phyloP scores from a whole-genome alignment of 2,888 invertebrate species.

The Lampropteryx suffumata region DNA sequence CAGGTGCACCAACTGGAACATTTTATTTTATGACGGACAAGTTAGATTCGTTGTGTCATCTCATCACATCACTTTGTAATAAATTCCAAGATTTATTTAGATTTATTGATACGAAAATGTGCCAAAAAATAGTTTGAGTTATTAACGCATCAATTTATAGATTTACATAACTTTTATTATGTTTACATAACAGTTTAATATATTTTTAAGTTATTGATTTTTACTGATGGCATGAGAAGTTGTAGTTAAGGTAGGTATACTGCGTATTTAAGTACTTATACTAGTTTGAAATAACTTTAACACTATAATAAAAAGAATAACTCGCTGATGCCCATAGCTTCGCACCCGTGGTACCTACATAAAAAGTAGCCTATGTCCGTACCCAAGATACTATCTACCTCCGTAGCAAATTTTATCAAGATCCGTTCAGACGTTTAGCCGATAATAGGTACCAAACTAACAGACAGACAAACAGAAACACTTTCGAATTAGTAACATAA shows the following conservation, averaged over 20 bases:
- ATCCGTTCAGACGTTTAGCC: too few relatives aligned
- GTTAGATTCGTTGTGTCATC: slow-evolving; percentile 22
- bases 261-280: too few relatives aligned
- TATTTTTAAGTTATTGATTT: slow-evolving; percentile 25
- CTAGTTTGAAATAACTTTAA: too few relatives aligned
- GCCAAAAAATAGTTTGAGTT: slow-evolving; percentile 34
- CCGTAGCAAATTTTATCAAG: too few relatives aligned
- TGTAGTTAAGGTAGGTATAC: background rate
- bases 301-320: too few relatives aligned
- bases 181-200: slow-evolving; percentile 27
- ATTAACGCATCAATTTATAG: slow-evolving; percentile 31
- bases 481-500: too few relatives aligned
- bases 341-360: too few relatives aligned
- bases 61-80: slow-evolving; percentile 23
- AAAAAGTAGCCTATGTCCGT: too few relatives aligned
- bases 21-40: slow-evolving; percentile 10
- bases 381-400: too few relatives aligned
- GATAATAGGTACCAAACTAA: too few relatives aligned
- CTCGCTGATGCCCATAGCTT: too few relatives aligned
- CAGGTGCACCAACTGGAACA: slow-evolving; percentile 27
- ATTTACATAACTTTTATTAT: slow-evolving; percentile 33
- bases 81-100: slow-evolving; percentile 20
- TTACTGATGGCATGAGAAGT: slow-evolving; percentile 10
- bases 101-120: slow-evolving; percentile 39
- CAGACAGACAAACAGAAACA: too few relatives aligned